phyloP scores from a whole-genome alignment of 2,113 vertebrate genomes.

The Bubo bubo region DNA sequence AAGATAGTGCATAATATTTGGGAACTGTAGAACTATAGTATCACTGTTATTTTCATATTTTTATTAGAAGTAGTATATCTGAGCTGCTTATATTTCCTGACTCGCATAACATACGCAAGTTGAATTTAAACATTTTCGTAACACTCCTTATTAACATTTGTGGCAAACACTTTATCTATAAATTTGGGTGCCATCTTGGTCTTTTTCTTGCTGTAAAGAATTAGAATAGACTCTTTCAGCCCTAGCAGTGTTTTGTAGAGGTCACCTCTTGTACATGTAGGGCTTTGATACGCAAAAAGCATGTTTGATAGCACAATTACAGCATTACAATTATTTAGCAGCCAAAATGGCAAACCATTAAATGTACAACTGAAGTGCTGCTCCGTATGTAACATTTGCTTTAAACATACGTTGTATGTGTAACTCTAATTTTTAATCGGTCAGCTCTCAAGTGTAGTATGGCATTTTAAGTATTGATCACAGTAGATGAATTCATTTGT shows the following conservation, averaged over 20 bases:
- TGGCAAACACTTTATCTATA: conserved; percentile 26
- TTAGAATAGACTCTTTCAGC: conserved; percentile 27
- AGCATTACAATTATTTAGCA: conserved; percentile 55
- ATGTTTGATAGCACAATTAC: conserved; percentile 67
- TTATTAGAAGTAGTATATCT: conserved; percentile 25
- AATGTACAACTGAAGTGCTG: conserved; percentile 59
- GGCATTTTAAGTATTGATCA: conserved; percentile 50
- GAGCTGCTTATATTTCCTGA: conserved; percentile 32
- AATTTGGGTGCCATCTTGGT: conserved; percentile 60
- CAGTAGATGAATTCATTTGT: conserved; percentile 50
- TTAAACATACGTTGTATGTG: conserved; percentile 53
- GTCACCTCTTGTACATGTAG: conserved; percentile 26
- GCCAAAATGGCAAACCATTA: conserved; percentile 53
- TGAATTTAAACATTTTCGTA: conserved; percentile 42
- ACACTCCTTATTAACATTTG: conserved; percentile 44
- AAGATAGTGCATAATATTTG: background rate
- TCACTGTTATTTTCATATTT: conserved; percentile 19
- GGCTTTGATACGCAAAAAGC: conserved; percentile 29
- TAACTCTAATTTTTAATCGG: conserved; percentile 54
- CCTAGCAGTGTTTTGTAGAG: conserved; percentile 36
- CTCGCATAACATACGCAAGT: conserved; percentile 3
- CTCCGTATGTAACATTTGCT: conserved; percentile 61
- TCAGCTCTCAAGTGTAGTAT: conserved; percentile 62
- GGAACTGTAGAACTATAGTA: background rate
- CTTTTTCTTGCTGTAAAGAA: conserved; percentile 57